Evolutionary conservation across 2,113 vertebrate genomes (phyloP), one percentile per base, ranked within the genome.

Genomic region (Halcyon senegalensis): DNA sequence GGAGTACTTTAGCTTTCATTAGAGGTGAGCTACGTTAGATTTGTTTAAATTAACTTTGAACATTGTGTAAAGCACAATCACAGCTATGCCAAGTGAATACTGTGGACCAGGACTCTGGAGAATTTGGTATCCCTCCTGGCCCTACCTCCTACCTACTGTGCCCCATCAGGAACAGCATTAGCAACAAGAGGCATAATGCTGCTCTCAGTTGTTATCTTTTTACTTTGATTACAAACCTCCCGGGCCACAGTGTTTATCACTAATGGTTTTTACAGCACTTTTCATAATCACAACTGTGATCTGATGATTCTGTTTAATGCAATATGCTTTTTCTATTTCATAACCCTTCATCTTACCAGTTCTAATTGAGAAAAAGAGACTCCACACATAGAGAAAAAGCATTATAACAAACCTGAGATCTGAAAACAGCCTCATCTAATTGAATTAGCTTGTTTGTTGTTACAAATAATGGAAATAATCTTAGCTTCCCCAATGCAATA

Each of bases 391-490:
- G 7, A 33, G 62, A 94, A 59, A 92, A 83, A 24, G 19, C 21
- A 70, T 82, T 55, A 41, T 13, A 75, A 91, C 30, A 35, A 63
- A 46, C 15, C 19, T 63, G 51, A 56, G 37, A 84, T 50, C 13
- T 89, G 50, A 74, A 81, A 82, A 81, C 1, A 2, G 62, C 60
- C 30, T 68, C 15, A 86, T 19, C 5, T 87, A 83, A 73, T 44
- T 6, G 5, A 86, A 92, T 70, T 58, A 74, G 14, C 20, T 33
- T 70, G 77, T 84, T 41, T 84, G 25, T 58, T 66, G 25, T 55
- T 78, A 92, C 19, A 92, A 94, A 89, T 11, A 11, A 86, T 50
- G 23, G 31, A 86, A 95, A 82, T 70, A n/a, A 79, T 77, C 88
- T 90, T 60, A 76, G 46, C n/a, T 70, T 67, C 51, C 50, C 11